These are phyloP conservation scores for Chaetogeoica ovagalla DNA, from an alignment of 2,888 invertebrate species.

Conservation along the genomic window DNA sequence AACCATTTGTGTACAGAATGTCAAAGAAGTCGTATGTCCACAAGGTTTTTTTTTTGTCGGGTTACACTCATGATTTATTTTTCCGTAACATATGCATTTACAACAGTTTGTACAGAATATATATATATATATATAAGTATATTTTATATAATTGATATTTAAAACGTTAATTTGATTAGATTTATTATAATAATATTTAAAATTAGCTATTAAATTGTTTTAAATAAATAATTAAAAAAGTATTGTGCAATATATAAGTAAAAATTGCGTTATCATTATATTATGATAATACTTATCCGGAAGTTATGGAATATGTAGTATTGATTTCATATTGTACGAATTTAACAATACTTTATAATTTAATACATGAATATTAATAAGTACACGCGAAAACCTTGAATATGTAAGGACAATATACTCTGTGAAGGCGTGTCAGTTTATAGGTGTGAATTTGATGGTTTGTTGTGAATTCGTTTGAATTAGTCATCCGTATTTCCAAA, in stretches of 20 bases:
- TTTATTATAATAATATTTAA: too few species aligned
- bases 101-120: too few species aligned
- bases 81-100: not conserved
- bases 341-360: constrained; percentile 43
- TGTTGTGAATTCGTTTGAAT: constrained; percentile 9
- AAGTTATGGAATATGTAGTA: not conserved
- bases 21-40: not conserved
- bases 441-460: constrained; percentile 40
- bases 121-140: too few species aligned
- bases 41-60: not conserved
- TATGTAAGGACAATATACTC: constrained; percentile 34
- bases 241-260: not conserved
- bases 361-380: constrained; percentile 42
- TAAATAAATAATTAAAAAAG: not conserved
- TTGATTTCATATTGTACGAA: constrained; percentile 31
- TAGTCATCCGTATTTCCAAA: constrained; percentile 33
- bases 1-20: constrained; percentile 13
- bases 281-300: not conserved
- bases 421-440: constrained; percentile 16
- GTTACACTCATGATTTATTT: constrained; percentile 3
- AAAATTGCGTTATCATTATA: not conserved
- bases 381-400: constrained; percentile 15
- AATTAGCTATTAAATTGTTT: not conserved
- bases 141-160: too few species aligned
- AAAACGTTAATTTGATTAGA: too few species aligned